A percentile compares a stretch with the other conserved stretches of the same genome.
Evolutionary conservation across 1,140 invertebrate genomes (phyloP).

Genomic region (Meloidogyne floridensis): DNA sequence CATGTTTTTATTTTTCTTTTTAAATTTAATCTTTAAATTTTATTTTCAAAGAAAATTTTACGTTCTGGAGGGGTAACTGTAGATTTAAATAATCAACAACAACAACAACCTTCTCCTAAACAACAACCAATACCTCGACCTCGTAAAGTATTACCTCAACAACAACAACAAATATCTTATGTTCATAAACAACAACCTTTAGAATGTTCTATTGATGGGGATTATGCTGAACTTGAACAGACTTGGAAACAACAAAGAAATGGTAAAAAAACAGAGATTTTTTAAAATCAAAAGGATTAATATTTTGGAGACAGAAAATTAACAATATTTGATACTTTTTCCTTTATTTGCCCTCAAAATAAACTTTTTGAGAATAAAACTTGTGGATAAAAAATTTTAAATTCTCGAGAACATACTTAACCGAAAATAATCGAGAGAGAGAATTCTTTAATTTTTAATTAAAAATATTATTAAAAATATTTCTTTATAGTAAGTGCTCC

Average conservation of each 20-base stretch:
- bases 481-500: neutral
- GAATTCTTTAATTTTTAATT: too few species aligned
- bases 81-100: slow-evolving; percentile 22
- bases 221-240: slow-evolving; percentile 3
- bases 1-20: slow-evolving; percentile 8
- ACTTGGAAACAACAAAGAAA: neutral
- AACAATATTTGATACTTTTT: too few species aligned
- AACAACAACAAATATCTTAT: neutral
- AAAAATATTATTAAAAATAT: neutral
- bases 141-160: neutral
- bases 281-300: too few species aligned
- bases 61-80: slow-evolving; percentile 25
- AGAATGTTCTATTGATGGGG: slow-evolving; percentile 2
- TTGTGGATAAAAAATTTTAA: too few species aligned
- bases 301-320: too few species aligned
- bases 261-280: neutral
- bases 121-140: neutral
- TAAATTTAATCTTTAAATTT: neutral
- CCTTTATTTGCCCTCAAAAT: too few species aligned
- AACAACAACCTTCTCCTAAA: neutral
- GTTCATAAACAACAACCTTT: neutral
- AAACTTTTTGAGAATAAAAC: too few species aligned
- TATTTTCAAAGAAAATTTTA: slow-evolving; percentile 29
- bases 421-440: too few species aligned
- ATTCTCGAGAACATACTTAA: too few species aligned